Percentiles rank a stretch among this genome's conserved stretches.
Conservation (phyloP, 2,888 invertebrate genomes). For the Heteropelma amictum region DNA sequence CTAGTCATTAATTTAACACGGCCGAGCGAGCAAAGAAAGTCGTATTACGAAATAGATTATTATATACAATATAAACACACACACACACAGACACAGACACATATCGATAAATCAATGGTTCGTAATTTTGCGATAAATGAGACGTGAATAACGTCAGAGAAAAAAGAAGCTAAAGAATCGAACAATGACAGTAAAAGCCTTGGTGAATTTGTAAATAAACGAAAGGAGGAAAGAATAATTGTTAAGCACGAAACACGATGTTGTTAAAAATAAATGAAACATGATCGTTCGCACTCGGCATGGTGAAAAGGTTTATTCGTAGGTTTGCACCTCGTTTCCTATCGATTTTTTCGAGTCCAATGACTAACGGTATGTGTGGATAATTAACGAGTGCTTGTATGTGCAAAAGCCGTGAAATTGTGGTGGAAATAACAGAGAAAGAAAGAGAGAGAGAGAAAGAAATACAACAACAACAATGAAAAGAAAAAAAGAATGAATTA, state of each 20-base stretch:
- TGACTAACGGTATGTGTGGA: constrained; percentile 49
- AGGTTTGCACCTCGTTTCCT: constrained; percentile 71
- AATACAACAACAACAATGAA: background rate
- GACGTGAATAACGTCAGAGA: background rate
- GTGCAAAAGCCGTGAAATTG: constrained; percentile 16
- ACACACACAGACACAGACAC: constrained; percentile 2
- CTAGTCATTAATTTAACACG: constrained; percentile 38
- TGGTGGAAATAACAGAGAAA: constrained; percentile 3
- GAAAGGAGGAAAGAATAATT: constrained; percentile 60
- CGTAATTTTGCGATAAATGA: constrained; percentile 31
- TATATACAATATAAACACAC: constrained; percentile 14
- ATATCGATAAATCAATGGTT: constrained; percentile 41
- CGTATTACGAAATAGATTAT: constrained; percentile 28
- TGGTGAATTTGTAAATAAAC: constrained; percentile 49
- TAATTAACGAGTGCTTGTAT: constrained; percentile 18
- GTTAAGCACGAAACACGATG: constrained; percentile 72
- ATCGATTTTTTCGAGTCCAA: constrained; percentile 36
- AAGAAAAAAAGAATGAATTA: constrained; percentile 32
- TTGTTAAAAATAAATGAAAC: constrained; percentile 71
- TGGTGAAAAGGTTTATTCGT: constrained; percentile 75
- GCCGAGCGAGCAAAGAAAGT: constrained; percentile 25
- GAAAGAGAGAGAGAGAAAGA: background rate
- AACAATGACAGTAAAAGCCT: constrained; percentile 12
- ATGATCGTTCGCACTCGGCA: constrained; percentile 69
- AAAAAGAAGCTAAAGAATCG: background rate